Conservation (phyloP, 2,113 vertebrate species). For the Scalopus aquaticus region DNA sequence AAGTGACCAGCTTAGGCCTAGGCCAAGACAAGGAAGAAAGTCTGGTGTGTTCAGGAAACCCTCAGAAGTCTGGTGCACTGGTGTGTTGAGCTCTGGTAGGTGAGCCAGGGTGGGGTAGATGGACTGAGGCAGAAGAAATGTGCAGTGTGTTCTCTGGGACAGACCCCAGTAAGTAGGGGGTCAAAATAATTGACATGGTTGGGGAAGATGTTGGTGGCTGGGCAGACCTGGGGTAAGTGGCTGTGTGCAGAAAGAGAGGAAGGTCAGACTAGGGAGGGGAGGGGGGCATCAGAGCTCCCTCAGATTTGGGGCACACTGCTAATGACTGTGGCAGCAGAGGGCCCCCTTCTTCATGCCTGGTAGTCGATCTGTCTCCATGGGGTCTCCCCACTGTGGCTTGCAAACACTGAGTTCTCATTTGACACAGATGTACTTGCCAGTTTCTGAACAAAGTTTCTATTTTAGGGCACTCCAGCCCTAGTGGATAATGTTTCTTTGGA, state of each 20-base stretch:
- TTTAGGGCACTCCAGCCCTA: neutral
- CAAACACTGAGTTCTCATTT: neutral
- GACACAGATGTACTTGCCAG: neutral
- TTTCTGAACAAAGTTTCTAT: neutral
- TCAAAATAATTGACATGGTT: neutral
- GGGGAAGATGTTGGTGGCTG: neutral
- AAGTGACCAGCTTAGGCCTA: neutral
- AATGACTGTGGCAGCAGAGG: neutral
- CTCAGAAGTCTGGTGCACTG: neutral
- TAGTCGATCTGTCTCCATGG: neutral
- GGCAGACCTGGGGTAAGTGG: neutral
- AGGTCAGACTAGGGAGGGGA: too few relatives aligned
- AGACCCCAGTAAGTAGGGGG: neutral
- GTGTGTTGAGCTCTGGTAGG: too few relatives aligned
- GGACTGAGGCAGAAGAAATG: neutral
- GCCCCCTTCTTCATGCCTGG: neutral
- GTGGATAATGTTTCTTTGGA: neutral
- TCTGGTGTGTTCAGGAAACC: neutral
- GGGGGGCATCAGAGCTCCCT: neutral
- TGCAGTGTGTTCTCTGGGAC: neutral
- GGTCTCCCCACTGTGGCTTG: neutral
- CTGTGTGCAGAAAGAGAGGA: neutral
- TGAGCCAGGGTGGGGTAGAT: neutral
- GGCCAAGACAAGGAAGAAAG: neutral
- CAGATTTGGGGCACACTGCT: neutral